Percentiles rank a stretch among this genome's conserved stretches.
Conservation (phyloP, 2,113 vertebrate species). For the Theristicus caerulescens region DNA sequence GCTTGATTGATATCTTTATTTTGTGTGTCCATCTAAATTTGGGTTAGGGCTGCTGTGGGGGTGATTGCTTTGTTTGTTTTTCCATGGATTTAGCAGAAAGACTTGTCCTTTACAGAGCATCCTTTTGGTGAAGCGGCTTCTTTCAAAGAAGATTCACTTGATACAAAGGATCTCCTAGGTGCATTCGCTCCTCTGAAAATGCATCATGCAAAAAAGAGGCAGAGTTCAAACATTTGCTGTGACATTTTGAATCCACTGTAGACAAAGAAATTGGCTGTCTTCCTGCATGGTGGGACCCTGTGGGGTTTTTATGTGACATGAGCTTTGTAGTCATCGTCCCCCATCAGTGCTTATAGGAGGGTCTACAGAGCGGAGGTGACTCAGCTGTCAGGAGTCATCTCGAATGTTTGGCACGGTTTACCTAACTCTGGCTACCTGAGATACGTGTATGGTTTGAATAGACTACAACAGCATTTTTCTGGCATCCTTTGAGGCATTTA, state of each 20-base stretch:
- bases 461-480: background rate
- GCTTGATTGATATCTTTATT: background rate
- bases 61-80: background rate
- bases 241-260: background rate
- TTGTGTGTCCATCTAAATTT: background rate
- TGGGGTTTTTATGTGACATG: background rate
- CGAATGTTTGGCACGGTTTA: fast-evolving
- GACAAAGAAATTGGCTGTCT: background rate
- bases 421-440: background rate
- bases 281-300: background rate
- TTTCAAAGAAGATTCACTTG: background rate
- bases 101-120: background rate
- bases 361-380: background rate
- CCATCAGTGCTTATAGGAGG: background rate
- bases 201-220: background rate
- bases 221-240: background rate
- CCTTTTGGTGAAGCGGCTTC: background rate
- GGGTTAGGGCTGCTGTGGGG: background rate
- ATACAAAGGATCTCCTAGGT: background rate
- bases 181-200: background rate
- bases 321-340: background rate
- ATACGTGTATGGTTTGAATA: background rate
- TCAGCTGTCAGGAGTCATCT: background rate
- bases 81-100: background rate
- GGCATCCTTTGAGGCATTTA: background rate